Base-by-base conservation (phyloP, 2,888 invertebrate species). In the Pollenia griseotomentosa region DNA sequence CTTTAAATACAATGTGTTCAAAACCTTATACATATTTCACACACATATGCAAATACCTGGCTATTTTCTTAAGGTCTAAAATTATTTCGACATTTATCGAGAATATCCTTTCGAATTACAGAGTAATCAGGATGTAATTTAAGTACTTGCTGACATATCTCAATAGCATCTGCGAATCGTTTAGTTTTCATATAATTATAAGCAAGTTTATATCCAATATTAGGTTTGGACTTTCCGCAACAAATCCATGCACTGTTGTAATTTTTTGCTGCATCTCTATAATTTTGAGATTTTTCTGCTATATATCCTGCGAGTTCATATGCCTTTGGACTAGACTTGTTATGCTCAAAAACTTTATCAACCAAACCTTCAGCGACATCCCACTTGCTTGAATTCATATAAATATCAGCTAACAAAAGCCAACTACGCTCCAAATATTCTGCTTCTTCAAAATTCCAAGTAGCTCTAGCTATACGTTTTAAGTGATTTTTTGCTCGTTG, bases 401-500 rank as follows among this genome's bases (percentile, higher is more conserved):
- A 98, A 89, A 97, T 96, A 88, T 99, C 99, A 0, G 98, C 97
- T n/a, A 99, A 94, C 65, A 99, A 94, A 9, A 99, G 92, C 99
- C 99, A 99, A 92, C 98, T 97, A 86, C 97, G 96, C 94, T 99
- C 99, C 85, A 99, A 94, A 90, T 99, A 98, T 91, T 99, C 99
- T 0, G 99, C 98, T 90, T 99, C 98, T 92, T 99, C 98, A 89
- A 98, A 97, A 14, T 96, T 98, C 99, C 99, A 99, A 0, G 95
- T 94, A 74, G 96, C 96, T 89, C 97, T 97, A 0, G 97, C 95
- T 19, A 99, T 96, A 44, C 98, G 94, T 93, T 99, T 99, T 74
- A 99, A 93, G 90, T 98, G 97, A 92, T 98, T 98, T 90, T 98
- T 96, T 0, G 99, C 99, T 73, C 98, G 95, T 19, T 98, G 98